Conservation (phyloP, 2,113 vertebrate species). For the Baryphthengus martii region DNA sequence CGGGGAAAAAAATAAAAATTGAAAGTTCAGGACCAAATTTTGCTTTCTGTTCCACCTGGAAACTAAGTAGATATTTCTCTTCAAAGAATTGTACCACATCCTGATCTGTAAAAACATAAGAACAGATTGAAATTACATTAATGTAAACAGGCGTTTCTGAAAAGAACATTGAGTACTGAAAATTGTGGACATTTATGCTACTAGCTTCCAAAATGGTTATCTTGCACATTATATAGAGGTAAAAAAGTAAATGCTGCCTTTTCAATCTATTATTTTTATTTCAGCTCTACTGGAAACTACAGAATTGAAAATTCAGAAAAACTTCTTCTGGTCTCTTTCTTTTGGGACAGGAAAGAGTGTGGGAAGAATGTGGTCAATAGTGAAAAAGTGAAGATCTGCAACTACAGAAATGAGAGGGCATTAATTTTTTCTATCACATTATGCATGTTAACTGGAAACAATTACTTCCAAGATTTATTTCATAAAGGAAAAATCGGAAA, state of each 20-base stretch:
- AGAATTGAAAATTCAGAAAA: not conserved
- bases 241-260: not conserved
- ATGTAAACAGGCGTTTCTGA: slow-evolving; percentile 16
- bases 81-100: slow-evolving; percentile 12
- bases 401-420: not conserved
- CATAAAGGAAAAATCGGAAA: not conserved
- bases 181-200: not conserved
- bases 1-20: not conserved
- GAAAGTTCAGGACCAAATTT: not conserved
- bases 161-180: slow-evolving; percentile 2
- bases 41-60: not conserved
- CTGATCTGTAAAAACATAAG: not conserved
- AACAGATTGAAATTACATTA: slow-evolving; percentile 27
- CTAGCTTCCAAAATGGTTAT: not conserved
- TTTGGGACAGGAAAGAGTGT: not conserved
- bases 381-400: not conserved
- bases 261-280: not conserved
- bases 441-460: not conserved
- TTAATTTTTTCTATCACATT: not conserved
- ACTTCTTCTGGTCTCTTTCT: not conserved
- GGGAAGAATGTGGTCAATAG: not conserved
- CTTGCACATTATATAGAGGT: not conserved
- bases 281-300: not conserved
- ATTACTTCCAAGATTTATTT: not conserved
- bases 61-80: not conserved